Evolutionary conservation across 2,797 vertebrate species (phyloP), one percentile per base, ranked within the genome.

Genomic region (Iguana delicatissima): DNA sequence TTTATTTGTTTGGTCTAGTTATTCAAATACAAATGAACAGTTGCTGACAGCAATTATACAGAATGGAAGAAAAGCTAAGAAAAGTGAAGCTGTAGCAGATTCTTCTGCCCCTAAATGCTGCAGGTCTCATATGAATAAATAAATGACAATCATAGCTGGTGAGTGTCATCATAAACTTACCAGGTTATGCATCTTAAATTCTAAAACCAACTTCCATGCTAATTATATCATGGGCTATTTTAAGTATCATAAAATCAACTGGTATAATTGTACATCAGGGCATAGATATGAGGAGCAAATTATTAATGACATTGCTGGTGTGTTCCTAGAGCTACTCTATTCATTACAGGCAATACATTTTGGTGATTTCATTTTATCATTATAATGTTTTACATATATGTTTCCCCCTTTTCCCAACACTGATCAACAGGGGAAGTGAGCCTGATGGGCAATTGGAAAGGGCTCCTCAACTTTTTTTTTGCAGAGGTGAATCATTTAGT

Each of bases 11-110:
- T 92, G 50, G 87, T n/a, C 1, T 57, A 0, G 80, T 13, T 67
- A 92, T 91, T 86, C 73, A 55, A 90, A 90, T 90, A 55, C 0
- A 92, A 92, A 35, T 59, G 74, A 73, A 72, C 52, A 62, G 22
- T 88, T 88, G 8, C 16, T 57, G 90, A n/a, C 87, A 50, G 32
- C 50, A 2, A 59, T 80, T 10, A 90, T 94, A 89, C 91, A 50
- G 84, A 87, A 87, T 0, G 14, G 1, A 3, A 2, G 4, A 0
- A n/a, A 73, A 73, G 14, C 13, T 26, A 82, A 80, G 76, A 18
- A 24, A 3, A 5, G 4, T 0, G 46, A 76, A 0, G 8, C 14
- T 84, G 52, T 29, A 67, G 55, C 57, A 29, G 20, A 59, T 89
- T 86, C 74, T 86, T n/a, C 24, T 35, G 29, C 38, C 59, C 57